A percentile compares a stretch with the other conserved stretches of the same genome.
phyloP scores from a whole-genome alignment of 2,113 vertebrate genomes.

The Xiphophorus couchianus region DNA sequence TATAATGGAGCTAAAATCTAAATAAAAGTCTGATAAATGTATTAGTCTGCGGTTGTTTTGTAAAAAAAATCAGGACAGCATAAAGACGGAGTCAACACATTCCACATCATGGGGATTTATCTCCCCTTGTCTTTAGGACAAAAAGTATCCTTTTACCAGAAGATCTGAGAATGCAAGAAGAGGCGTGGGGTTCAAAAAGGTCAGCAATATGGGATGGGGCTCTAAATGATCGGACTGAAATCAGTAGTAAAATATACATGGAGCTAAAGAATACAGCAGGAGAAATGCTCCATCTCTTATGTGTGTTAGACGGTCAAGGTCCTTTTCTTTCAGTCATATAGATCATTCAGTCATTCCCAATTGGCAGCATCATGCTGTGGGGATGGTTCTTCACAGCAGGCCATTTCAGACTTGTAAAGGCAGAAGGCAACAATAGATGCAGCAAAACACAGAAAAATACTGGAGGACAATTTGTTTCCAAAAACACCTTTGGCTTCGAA shows the following conservation, averaged over 20 bases:
- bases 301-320: background rate
- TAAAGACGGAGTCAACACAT: background rate
- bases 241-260: too few species aligned
- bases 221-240: background rate
- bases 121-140: background rate
- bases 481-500: too few species aligned
- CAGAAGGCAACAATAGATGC: too few species aligned
- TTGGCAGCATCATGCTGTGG: too few species aligned
- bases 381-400: too few species aligned
- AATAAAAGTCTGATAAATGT: background rate
- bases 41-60: background rate
- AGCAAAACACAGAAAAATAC: too few species aligned
- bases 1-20: background rate
- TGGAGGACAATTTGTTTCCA: too few species aligned
- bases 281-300: too few species aligned
- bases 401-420: too few species aligned
- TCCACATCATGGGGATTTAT: background rate
- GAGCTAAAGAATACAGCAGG: too few species aligned
- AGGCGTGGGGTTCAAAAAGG: too few species aligned
- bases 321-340: background rate
- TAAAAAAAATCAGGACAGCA: background rate
- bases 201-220: background rate
- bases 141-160: background rate
- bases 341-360: too few species aligned
- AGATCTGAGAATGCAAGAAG: background rate